Evolutionary conservation across 1,140 invertebrate genomes (phyloP).

Genomic region (Plectus sambesii): DNA sequence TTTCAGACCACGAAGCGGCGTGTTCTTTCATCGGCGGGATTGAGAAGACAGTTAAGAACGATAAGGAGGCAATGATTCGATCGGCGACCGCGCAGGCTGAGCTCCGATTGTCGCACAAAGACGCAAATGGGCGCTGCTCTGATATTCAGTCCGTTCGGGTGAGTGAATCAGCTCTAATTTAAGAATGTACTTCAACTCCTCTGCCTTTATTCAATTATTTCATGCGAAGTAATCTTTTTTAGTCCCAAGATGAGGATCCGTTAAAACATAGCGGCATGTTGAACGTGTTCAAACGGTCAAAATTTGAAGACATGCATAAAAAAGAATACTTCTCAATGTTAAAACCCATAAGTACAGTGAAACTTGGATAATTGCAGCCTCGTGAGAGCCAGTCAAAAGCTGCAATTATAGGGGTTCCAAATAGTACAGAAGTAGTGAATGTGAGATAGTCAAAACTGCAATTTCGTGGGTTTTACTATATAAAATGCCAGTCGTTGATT

Average conservation of each 20-base stretch:
- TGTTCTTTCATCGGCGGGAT: conserved; percentile 35
- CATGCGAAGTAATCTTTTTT: conserved; percentile 11
- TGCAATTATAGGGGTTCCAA: no score
- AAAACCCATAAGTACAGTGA: no score
- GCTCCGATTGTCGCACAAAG: conserved; percentile 27
- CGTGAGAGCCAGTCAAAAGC: no score
- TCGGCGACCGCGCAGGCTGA: conserved; percentile 33
- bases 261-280: no score
- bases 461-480: no score
- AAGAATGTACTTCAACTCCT: neutral
- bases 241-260: no score
- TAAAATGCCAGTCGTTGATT: conserved; percentile 31
- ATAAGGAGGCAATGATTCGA: conserved; percentile 33
- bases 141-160: conserved; percentile 32
- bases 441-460: no score
- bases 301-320: no score
- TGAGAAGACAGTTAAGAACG: conserved; percentile 32
- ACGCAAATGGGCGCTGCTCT: conserved; percentile 20
- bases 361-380: no score
- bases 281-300: no score
- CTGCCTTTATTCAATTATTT: conserved; percentile 14
- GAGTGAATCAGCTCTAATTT: conserved; percentile 9
- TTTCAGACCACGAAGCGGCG: conserved; percentile 28
- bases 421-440: no score
- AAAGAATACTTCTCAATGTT: conserved; percentile 8